Evolutionary conservation across 1,140 invertebrate genomes (phyloP), one percentile per base, ranked within the genome.

Genomic region (Plutomurus gul): DNA sequence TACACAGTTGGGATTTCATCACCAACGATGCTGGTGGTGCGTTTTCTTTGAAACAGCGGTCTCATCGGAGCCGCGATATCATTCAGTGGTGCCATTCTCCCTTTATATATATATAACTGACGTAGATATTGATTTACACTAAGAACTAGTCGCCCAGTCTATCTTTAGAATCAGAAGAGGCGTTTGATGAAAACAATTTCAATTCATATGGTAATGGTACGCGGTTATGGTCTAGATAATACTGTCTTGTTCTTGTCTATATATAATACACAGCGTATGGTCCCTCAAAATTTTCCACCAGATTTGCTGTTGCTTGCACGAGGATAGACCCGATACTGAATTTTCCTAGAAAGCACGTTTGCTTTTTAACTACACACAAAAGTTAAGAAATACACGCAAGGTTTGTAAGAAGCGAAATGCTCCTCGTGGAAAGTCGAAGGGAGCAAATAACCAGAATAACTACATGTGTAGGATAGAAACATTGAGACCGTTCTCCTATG

Each of bases 1-100:
- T 93, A 92, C 30, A 89, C 86, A 2, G 90, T 90, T 4, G 91
- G 91, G 33, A 92, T 87, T 85, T 92, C 91, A 40, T 89, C 89
- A 11, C 75, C 37, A 18, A 75, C 76, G 10, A 82, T 75, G 4
- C 78, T 82, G 8, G 70, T 73, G 6, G 39, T 72, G 5, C 77
- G 70, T 33, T 60, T 72, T 30, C 77, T 20, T 27, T 39, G 39
- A 25, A 72, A 72, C 25, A 73, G 4, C 10, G 43, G 77, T 16
- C 20, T 40, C 7, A n/a, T 5, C 20, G 16, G 20, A 8, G 25
- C n/a, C 13, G 37, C 47, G 46, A 70, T 60, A 16, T 36, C 22
- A 77, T 77, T 70, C 20, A 39, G 33, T 49, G 49, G 51, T 1
- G 49, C 27, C 56, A 65, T 65, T 33, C 13, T 56, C 22, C 11